A percentile compares a stretch with the other conserved stretches of the same genome.
These are phyloP conservation scores for Lingula anatina DNA, from an alignment of 2,888 invertebrate species.

Conservation along the genomic window DNA sequence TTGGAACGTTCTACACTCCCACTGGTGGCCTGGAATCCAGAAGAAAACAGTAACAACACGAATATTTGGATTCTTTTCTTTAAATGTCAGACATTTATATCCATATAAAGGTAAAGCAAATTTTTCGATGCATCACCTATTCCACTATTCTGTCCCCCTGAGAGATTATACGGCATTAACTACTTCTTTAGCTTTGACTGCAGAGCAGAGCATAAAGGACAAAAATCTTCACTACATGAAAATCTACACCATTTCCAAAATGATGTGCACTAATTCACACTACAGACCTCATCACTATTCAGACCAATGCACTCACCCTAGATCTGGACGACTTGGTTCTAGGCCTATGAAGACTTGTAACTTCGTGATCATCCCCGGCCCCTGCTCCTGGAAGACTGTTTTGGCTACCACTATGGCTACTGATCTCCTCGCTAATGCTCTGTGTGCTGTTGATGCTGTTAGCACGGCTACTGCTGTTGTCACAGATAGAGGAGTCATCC, in stretches of 20 bases:
- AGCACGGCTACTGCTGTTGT: slow-evolving; percentile 28
- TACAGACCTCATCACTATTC: no score
- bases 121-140: not conserved
- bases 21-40: slow-evolving; percentile 14
- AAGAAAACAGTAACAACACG: not conserved
- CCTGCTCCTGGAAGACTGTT: slow-evolving; percentile 65
- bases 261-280: no score
- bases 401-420: slow-evolving; percentile 68
- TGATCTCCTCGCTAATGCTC: no score
- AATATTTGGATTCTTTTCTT: not conserved
- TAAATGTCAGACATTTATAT: not conserved
- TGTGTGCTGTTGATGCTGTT: slow-evolving; percentile 20
- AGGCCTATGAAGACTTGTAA: no score
- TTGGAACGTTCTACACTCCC: slow-evolving; percentile 59
- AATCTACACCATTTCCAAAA: no score
- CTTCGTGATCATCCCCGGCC: slow-evolving; percentile 50
- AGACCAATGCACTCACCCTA: no score
- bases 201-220: no score
- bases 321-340: no score
- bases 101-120: not conserved
- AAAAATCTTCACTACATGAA: no score
- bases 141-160: not conserved
- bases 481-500: slow-evolving; percentile 23
- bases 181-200: no score
- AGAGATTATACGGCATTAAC: no score